Percentiles rank a stretch among this genome's conserved stretches.
phyloP scores from a whole-genome alignment of 2,888 invertebrate genomes.

The Steromphala cineraria region DNA sequence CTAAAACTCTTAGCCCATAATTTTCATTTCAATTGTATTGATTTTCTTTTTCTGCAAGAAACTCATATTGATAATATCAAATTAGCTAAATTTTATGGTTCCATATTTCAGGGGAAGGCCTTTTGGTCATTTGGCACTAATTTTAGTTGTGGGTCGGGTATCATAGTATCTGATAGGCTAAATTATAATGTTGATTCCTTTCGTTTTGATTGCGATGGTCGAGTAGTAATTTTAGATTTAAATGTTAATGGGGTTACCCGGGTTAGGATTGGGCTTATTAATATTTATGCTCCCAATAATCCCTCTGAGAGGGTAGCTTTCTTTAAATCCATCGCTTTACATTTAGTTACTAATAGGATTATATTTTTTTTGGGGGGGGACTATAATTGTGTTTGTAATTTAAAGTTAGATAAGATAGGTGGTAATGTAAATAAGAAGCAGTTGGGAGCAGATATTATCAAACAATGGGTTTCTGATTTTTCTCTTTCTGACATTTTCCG shows the following conservation, averaged over 20 bases:
- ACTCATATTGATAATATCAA: background rate
- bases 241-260: background rate
- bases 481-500: no score
- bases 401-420: background rate
- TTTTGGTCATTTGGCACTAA: conserved; percentile 12
- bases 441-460: background rate
- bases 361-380: background rate
- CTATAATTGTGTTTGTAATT: background rate
- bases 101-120: background rate
- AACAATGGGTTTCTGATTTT: no score
- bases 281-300: background rate
- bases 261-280: background rate
- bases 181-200: background rate
- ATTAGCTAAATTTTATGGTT: background rate
- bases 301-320: background rate
- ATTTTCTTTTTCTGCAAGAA: conserved; percentile 8
- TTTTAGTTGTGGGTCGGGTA: background rate
- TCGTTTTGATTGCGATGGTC: background rate
- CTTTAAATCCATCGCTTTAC: background rate
- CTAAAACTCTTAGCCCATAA: conserved; percentile 28
- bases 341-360: background rate
- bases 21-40: conserved; percentile 28
- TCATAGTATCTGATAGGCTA: background rate
- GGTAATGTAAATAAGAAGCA: background rate
- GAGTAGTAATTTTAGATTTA: background rate